These are phyloP conservation scores for Tarsius wallacei DNA, from an alignment of 2,797 vertebrate species.

Conservation along the genomic window DNA sequence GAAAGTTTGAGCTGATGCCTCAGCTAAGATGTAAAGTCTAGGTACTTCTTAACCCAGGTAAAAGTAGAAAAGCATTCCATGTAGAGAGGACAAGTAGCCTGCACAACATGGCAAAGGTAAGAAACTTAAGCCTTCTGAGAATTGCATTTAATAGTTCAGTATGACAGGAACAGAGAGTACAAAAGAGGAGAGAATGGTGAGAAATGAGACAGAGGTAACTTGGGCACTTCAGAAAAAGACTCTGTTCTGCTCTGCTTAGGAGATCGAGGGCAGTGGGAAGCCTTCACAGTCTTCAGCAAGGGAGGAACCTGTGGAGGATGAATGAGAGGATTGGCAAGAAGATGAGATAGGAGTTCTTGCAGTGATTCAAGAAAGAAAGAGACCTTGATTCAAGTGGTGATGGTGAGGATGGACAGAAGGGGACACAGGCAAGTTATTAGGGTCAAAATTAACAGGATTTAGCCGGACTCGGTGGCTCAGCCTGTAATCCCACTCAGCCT, in stretches of 20 bases:
- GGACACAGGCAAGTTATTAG: not conserved
- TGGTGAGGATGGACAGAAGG: not conserved
- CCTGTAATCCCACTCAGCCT: no score
- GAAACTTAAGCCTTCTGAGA: not conserved
- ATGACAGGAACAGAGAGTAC: not conserved
- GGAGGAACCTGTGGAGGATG: not conserved
- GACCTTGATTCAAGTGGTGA: not conserved
- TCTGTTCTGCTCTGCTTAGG: not conserved
- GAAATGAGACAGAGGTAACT: not conserved
- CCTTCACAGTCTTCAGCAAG: not conserved
- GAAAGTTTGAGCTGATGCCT: not conserved
- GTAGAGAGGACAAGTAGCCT: not conserved
- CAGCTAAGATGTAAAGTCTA: not conserved
- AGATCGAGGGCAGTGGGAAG: not conserved
- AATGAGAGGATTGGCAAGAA: not conserved
- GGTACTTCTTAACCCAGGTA: not conserved
- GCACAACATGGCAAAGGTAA: not conserved
- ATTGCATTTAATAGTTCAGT: no score
- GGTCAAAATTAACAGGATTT: rapidly evolving
- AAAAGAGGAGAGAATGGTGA: not conserved
- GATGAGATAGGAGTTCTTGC: not conserved
- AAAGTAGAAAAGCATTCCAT: not conserved
- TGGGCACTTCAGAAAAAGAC: not conserved
- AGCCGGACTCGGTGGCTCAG: no score
- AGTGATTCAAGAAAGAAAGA: not conserved